These are phyloP conservation scores for Piscicola geometra DNA, from an alignment of 2,888 invertebrate species.

Conservation along the genomic window DNA sequence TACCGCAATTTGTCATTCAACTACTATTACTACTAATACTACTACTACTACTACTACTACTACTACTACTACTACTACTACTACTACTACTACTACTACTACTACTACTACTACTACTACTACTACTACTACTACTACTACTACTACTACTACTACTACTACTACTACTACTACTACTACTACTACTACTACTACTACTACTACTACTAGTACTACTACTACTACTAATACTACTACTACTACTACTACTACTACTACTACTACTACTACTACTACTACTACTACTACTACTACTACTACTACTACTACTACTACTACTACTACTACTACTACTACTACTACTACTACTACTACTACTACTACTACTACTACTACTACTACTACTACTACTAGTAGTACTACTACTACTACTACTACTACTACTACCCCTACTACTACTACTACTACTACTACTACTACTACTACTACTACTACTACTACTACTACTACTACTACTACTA, in stretches of 20 bases:
- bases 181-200: slow-evolving; percentile 7
- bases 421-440: too few relatives aligned
- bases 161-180: slow-evolving; percentile 10
- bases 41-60: too few relatives aligned
- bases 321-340: slow-evolving; percentile 12
- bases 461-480: slow-evolving; percentile 38
- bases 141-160: slow-evolving; percentile 7
- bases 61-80: background rate
- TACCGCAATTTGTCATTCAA: background rate
- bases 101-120: background rate
- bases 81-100: background rate
- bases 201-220: too few relatives aligned
- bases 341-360: background rate
- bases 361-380: too few relatives aligned
- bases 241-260: slow-evolving; percentile 10
- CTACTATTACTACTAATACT: too few relatives aligned
- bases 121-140: slow-evolving; percentile 10
- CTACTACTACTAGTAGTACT: slow-evolving; percentile 7
- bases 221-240: too few relatives aligned
- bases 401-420: too few relatives aligned
- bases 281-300: slow-evolving; percentile 12
- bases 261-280: slow-evolving; percentile 12
- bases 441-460: slow-evolving; percentile 38
- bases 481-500: slow-evolving; percentile 38
- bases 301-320: slow-evolving; percentile 10